phyloP scores from a whole-genome alignment of 2,888 invertebrate species.

The Entomobrya multifasciata region DNA sequence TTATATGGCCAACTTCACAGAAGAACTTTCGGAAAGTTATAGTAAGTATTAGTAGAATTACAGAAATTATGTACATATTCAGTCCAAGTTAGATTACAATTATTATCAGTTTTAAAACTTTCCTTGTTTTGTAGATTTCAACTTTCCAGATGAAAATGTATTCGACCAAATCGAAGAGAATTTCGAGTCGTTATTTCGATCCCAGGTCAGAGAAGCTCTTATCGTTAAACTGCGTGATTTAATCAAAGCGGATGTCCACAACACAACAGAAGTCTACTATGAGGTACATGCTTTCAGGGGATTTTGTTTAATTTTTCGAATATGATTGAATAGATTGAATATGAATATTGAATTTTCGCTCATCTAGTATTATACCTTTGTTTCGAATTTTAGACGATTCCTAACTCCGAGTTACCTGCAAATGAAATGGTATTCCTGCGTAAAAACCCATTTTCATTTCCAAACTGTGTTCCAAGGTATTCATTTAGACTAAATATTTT shows the following conservation, averaged over 20 bases:
- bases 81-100: too few relatives aligned
- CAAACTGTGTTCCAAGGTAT: constrained; percentile 71
- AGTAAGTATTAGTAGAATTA: too few relatives aligned
- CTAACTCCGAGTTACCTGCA: constrained; percentile 8
- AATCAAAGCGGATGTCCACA: constrained; percentile 67
- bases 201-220: constrained; percentile 74
- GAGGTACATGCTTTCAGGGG: constrained; percentile 57
- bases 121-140: constrained; percentile 66
- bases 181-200: constrained; percentile 73
- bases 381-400: constrained; percentile 1
- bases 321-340: too few relatives aligned
- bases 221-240: constrained; percentile 67
- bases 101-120: too few relatives aligned
- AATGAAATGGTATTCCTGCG: constrained; percentile 65
- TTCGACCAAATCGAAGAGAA: constrained; percentile 69
- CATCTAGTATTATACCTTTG: too few relatives aligned
- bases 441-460: constrained; percentile 66
- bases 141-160: constrained; percentile 53
- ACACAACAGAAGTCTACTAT: constrained; percentile 59
- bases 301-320: too few relatives aligned
- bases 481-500: neutral
- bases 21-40: constrained; percentile 39
- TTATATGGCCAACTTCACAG: constrained; percentile 59
- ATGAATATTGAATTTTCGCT: too few relatives aligned
- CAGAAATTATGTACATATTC: too few relatives aligned